Conservation (phyloP, 2,797 vertebrate species). For the Enteromius argenteus region DNA sequence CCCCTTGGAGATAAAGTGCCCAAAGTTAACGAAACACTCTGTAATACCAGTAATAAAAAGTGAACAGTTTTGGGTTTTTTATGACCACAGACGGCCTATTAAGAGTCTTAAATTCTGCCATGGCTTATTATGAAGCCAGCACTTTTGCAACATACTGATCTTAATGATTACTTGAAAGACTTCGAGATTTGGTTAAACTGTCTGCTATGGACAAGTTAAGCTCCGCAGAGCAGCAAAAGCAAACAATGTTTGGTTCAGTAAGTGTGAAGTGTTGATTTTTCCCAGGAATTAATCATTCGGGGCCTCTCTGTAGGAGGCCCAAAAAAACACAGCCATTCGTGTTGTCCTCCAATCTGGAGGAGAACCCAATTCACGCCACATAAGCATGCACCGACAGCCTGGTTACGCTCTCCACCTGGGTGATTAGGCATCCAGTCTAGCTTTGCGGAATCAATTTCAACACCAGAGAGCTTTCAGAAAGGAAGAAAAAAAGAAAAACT, state of each 20-base stretch:
- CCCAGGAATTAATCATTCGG: slow-evolving; percentile 36
- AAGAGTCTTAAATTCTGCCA: not conserved
- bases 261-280: slow-evolving; percentile 45
- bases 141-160: slow-evolving; percentile 36
- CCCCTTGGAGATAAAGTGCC: not conserved
- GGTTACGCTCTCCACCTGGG: slow-evolving; percentile 51
- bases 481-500: slow-evolving; percentile 24
- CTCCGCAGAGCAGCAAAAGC: slow-evolving; percentile 29
- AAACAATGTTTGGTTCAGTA: slow-evolving; percentile 41
- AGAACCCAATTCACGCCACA: not conserved
- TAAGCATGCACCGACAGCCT: slow-evolving; percentile 40
- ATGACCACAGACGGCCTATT: slow-evolving; percentile 27
- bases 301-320: slow-evolving; percentile 4
- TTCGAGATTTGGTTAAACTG: slow-evolving; percentile 20
- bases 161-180: slow-evolving; percentile 46
- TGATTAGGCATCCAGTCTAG: slow-evolving; percentile 58
- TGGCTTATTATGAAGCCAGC: slow-evolving; percentile 10
- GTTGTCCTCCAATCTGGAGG: slow-evolving; percentile 1
- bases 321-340: not conserved
- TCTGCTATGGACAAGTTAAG: slow-evolving; percentile 36
- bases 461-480: slow-evolving; percentile 41
- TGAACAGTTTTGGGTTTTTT: slow-evolving; percentile 4
- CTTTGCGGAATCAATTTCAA: slow-evolving; percentile 57
- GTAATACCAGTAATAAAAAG: slow-evolving; percentile 18
- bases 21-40: not conserved